Conservation (phyloP, 2,113 vertebrate species). For the Catharus minimus region DNA sequence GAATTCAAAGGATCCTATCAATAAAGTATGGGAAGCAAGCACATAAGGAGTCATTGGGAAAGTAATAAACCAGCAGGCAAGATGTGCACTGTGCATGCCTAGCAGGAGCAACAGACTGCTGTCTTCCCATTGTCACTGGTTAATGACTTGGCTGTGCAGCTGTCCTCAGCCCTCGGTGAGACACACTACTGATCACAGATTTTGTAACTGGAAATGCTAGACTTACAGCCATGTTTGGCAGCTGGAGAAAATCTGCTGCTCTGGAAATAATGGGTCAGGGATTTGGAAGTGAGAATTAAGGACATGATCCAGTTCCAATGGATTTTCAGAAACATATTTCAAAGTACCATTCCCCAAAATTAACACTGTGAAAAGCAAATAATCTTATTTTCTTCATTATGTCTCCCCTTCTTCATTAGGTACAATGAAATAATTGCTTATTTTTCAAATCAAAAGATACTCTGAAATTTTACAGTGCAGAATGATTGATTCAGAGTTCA, state of each 20-base stretch:
- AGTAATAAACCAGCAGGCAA: neutral
- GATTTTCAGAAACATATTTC: neutral
- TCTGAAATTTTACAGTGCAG: neutral
- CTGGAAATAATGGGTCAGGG: neutral
- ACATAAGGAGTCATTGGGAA: neutral
- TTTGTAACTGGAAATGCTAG: neutral
- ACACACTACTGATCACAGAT: neutral
- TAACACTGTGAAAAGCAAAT: neutral
- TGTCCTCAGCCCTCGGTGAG: neutral
- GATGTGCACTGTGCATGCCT: neutral
- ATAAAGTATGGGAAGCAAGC: neutral
- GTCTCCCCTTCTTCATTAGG: neutral
- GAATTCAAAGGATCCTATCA: neutral
- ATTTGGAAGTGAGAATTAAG: neutral
- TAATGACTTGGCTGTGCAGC: neutral
- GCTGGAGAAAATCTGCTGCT: neutral
- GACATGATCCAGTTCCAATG: neutral
- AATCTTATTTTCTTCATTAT: neutral
- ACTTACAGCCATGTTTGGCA: neutral
- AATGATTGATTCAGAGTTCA: neutral
- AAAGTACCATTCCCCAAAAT: neutral
- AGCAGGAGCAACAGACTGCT: neutral
- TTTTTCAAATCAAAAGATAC: neutral
- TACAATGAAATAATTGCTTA: neutral
- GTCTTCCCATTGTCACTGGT: neutral